These are phyloP conservation scores for Ericerus pela DNA, from an alignment of 1,140 invertebrate species.

Conservation along the genomic window DNA sequence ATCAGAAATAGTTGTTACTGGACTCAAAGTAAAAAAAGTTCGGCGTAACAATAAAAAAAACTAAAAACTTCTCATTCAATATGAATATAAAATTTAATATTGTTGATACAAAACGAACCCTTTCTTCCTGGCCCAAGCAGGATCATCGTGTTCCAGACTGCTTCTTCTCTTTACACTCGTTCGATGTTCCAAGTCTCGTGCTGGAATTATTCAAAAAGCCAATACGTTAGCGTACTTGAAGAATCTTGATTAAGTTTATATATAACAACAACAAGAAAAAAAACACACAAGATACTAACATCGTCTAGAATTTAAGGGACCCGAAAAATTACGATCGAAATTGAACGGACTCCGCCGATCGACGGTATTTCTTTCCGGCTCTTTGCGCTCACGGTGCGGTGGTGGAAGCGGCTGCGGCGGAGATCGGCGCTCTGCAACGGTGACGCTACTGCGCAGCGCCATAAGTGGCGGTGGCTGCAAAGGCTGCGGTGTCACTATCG, in stretches of 20 bases:
- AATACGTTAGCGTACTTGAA: not conserved
- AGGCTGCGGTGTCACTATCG: not conserved
- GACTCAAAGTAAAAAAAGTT: too few species aligned
- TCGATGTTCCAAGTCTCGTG: not conserved
- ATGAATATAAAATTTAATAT: too few species aligned
- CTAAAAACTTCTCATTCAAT: too few species aligned
- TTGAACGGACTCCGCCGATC: not conserved
- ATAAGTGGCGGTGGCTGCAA: not conserved
- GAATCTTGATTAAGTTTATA: not conserved
- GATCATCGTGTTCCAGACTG: constrained; percentile 2
- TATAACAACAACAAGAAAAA: not conserved
- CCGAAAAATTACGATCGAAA: not conserved
- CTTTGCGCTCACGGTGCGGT: not conserved
- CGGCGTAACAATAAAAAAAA: too few species aligned
- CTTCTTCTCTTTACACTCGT: not conserved
- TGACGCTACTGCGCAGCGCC: too few species aligned
- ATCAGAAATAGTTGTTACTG: too few species aligned
- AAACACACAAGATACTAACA: not conserved
- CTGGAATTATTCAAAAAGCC: not conserved
- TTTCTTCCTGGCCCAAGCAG: not conserved
- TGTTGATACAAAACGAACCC: not conserved
- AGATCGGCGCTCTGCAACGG: too few species aligned
- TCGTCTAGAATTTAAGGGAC: not conserved
- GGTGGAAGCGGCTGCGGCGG: not conserved
- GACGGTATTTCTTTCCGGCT: not conserved